phyloP scores from a whole-genome alignment of 2,797 vertebrate genomes.

The Macropodus opercularis region DNA sequence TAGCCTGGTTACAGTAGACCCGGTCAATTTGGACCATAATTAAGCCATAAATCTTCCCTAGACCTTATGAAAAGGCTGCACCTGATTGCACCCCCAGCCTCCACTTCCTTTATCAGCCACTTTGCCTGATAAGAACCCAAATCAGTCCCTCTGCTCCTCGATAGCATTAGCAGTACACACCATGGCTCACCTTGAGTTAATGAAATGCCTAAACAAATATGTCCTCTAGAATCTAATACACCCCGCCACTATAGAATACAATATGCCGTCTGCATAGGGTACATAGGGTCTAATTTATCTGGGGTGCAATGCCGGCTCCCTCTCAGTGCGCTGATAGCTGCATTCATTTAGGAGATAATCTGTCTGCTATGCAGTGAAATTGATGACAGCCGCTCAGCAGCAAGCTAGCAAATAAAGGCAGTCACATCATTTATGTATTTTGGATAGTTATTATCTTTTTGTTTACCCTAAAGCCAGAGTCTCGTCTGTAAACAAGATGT shows the following conservation, averaged over 20 bases:
- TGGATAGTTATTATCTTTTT: slow-evolving; percentile 12
- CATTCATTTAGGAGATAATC: slow-evolving; percentile 51
- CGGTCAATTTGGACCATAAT: slow-evolving; percentile 81
- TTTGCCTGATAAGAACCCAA: slow-evolving; percentile 77
- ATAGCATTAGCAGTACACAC: slow-evolving; percentile 50
- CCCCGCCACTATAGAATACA: slow-evolving; percentile 21
- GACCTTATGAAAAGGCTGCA: slow-evolving; percentile 67
- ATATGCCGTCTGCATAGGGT: slow-evolving; percentile 15
- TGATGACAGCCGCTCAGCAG: slow-evolving; percentile 36
- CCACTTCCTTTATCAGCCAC: slow-evolving; percentile 62
- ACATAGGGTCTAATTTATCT: slow-evolving; percentile 37
- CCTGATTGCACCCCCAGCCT: slow-evolving; percentile 53
- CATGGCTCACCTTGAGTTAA: slow-evolving; percentile 75
- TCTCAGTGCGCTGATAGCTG: slow-evolving; percentile 47
- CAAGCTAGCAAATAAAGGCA: slow-evolving; percentile 20
- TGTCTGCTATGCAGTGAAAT: slow-evolving; percentile 31
- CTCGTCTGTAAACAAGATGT: slow-evolving; percentile 5
- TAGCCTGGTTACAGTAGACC: slow-evolving; percentile 66
- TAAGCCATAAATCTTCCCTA: slow-evolving; percentile 83
- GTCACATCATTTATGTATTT: slow-evolving; percentile 7
- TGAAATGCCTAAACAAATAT: slow-evolving; percentile 78
- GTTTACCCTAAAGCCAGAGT: slow-evolving; percentile 16
- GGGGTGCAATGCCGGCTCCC: slow-evolving; percentile 35
- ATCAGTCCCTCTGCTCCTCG: slow-evolving; percentile 50
- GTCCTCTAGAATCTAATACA: slow-evolving; percentile 62